A percentile compares a stretch with the other conserved stretches of the same genome.
Evolutionary conservation across 1,140 invertebrate species (phyloP).

Genomic region (Hylaeus anthracinus): DNA sequence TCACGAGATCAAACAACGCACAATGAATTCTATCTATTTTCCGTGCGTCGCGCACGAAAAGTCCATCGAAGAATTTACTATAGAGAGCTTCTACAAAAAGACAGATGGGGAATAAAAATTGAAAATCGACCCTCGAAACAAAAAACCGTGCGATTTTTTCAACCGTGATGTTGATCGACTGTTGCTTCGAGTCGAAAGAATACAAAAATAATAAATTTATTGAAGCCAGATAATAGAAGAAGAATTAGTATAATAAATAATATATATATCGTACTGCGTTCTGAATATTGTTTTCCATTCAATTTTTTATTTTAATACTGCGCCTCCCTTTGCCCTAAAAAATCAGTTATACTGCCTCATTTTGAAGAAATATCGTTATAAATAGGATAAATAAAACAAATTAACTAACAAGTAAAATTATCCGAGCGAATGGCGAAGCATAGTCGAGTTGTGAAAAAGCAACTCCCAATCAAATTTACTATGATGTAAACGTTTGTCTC

Average conservation of each 20-base stretch:
- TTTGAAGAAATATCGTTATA: not conserved
- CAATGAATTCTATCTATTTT: slow-evolving; percentile 39
- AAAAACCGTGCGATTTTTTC: not conserved
- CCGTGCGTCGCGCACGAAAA: not conserved
- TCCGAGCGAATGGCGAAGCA: too few relatives aligned
- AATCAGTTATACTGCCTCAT: too few relatives aligned
- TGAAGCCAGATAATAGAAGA: too few relatives aligned
- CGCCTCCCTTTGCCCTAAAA: too few relatives aligned
- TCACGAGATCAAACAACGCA: slow-evolving; percentile 44
- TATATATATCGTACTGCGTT: too few relatives aligned
- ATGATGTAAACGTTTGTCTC: not conserved
- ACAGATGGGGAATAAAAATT: not conserved
- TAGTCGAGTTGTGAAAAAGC: not conserved
- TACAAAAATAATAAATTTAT: not conserved
- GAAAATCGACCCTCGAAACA: not conserved
- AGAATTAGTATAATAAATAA: not conserved
- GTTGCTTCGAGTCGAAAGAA: not conserved
- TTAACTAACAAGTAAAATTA: not conserved
- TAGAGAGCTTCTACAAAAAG: too few relatives aligned
- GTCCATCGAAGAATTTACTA: slow-evolving; percentile 1
- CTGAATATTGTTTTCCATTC: too few relatives aligned
- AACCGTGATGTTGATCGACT: not conserved
- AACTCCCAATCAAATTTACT: not conserved
- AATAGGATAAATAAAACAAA: too few relatives aligned
- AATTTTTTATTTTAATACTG: too few relatives aligned